Conservation (phyloP, 37 sponge, comb jelly and placozoan genomes). For the Tethya wilhelma region DNA sequence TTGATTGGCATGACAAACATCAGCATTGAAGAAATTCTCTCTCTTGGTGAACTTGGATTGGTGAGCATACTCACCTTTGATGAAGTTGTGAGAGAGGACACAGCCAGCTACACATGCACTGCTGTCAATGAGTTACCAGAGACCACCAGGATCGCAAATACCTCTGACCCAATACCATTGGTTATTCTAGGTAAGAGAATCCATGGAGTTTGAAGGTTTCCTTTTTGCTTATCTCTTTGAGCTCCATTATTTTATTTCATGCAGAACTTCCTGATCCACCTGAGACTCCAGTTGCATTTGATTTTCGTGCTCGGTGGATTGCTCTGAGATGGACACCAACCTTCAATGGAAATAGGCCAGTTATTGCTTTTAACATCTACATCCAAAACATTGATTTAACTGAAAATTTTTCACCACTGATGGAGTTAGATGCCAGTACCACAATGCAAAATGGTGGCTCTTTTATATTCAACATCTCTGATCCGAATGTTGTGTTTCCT, state of each 20-base stretch:
- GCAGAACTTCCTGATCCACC: conserved; percentile 75
- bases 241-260: neutral
- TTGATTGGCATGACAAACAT: conserved; percentile 14
- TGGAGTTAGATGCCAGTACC: neutral
- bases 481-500: conserved; percentile 30
- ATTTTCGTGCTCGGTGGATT: conserved; percentile 24
- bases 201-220: neutral
- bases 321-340: conserved; percentile 45
- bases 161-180: conserved; percentile 28
- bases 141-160: conserved; percentile 6
- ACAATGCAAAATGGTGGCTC: neutral
- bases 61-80: conserved; percentile 45
- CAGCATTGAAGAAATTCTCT: neutral
- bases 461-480: conserved; percentile 24
- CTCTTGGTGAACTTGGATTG: conserved; percentile 29
- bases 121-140: conserved; percentile 35
- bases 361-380: conserved; percentile 35
- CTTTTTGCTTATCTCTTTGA: neutral
- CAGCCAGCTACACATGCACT: conserved; percentile 71
- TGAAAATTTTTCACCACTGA: neutral
- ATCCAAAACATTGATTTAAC: conserved; percentile 5
- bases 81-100: conserved; percentile 50
- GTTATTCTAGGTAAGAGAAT: conserved; percentile 49
- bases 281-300: conserved; percentile 3
- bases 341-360: conserved; percentile 68